Base-by-base conservation (phyloP, 2,888 invertebrate species). In the Abscondita cerata region DNA sequence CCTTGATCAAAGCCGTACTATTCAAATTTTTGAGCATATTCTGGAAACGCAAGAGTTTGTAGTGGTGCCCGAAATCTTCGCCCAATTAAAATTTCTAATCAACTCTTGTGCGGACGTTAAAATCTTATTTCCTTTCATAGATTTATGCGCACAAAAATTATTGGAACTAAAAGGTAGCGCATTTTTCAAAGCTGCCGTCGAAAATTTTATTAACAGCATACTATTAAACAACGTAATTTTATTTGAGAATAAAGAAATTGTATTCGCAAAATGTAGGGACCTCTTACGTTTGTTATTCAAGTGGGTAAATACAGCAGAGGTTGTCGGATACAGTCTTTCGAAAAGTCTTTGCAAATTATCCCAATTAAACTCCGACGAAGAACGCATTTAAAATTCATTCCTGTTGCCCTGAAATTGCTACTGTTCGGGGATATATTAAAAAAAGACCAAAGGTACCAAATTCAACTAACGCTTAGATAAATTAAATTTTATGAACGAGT, bases 361-460 rank as follows among this genome's bases (percentile, higher is more conserved):
- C 11, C 15, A 34, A 8, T 50, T 55, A 34, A 25, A 58, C 36
- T 52, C 12, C 31, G 9, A 12, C 38, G 15, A 47, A 59, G 44
- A 16, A 13, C 12, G 19, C 12, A 34, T 4, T 25, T 25, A 25
- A n/a, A 13, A 25, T 72, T 83, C 56, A 70, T 81, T 38, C 79
- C 78, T 68, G 70, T 84, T 40, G 69, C 86, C 46, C 75, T 80
- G 61, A 82, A 84, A 52, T 79, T 84, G 41, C 69, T 86, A 55
- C 69, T 84, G 9, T 83, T 82, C 75, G 82, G 83, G 48, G 80
- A 82, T 51, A 80, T 84, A 11, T 80, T 80, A 33, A 81, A 82
- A 66, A 85, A 83, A 74, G 85, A 85, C 70, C 83, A 84, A 70
- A 84, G 84, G 86, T 85, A 70, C 25, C 25, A 25, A 60, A 44